Percentiles rank a stretch among this genome's conserved stretches.
These are phyloP conservation scores for Hippoglossus hippoglossus DNA, from an alignment of 2,797 vertebrate genomes.

Conservation along the genomic window DNA sequence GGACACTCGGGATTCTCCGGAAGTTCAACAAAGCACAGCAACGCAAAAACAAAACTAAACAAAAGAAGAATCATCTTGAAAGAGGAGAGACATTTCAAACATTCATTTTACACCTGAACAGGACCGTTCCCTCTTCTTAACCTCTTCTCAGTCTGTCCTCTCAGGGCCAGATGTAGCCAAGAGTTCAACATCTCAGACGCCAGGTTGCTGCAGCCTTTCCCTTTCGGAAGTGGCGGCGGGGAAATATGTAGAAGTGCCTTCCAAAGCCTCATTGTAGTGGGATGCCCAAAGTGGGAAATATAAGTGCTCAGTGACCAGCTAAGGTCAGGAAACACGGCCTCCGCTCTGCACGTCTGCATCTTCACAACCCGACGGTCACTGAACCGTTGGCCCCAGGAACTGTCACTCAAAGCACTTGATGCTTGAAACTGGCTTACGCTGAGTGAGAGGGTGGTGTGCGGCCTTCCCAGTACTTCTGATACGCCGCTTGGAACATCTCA, in stretches of 20 bases:
- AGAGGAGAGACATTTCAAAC: constrained; percentile 39
- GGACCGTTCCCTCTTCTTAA: not conserved
- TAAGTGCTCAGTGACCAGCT: constrained; percentile 2
- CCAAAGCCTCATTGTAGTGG: constrained; percentile 11
- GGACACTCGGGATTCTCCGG: constrained; percentile 4
- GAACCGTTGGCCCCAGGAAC: constrained; percentile 50
- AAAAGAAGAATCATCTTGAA: constrained; percentile 31
- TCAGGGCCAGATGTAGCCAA: constrained; percentile 6
- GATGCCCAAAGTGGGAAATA: constrained; percentile 16
- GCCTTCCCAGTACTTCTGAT: constrained; percentile 89
- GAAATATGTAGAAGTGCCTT: constrained; percentile 11
- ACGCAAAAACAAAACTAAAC: constrained; percentile 42
- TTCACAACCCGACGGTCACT: constrained; percentile 3
- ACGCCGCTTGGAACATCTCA: constrained; percentile 90
- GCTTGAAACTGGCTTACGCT: constrained; percentile 13
- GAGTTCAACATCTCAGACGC: constrained; percentile 15
- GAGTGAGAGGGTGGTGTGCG: constrained; percentile 62
- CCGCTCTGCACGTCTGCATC: constrained; percentile 4
- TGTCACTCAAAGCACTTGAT: constrained; percentile 34
- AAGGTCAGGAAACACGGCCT: constrained; percentile 9
- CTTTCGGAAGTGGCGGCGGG: constrained; percentile 18
- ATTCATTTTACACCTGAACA: constrained; percentile 44
- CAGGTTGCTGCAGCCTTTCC: constrained; percentile 13
- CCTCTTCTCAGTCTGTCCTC: constrained; percentile 4
- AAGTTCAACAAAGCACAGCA: constrained; percentile 58